Percentiles rank a stretch among this genome's conserved stretches.
These are phyloP conservation scores for Lagorchestes hirsutus DNA, from an alignment of 2,797 vertebrate species.

Conservation along the genomic window DNA sequence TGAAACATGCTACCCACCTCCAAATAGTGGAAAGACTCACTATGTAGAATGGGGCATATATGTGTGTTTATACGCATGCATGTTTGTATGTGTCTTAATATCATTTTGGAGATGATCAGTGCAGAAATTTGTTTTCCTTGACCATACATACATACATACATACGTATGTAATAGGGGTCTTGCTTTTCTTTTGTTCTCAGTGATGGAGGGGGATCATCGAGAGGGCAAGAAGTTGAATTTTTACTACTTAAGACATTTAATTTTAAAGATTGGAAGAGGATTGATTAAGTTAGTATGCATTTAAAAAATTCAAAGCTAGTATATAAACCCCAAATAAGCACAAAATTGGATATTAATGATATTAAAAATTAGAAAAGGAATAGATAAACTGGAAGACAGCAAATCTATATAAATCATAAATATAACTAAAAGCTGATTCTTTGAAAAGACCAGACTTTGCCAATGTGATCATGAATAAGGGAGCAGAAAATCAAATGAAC, in stretches of 20 bases:
- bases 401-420: neutral
- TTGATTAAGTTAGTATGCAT: neutral
- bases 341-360: neutral
- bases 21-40: neutral
- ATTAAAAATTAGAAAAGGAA: neutral
- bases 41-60: neutral
- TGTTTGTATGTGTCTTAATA: neutral
- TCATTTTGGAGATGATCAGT: neutral
- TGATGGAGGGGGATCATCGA: neutral
- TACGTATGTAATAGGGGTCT: neutral
- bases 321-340: neutral
- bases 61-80: too few relatives aligned
- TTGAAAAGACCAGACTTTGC: neutral
- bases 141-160: too few relatives aligned
- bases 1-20: neutral
- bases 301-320: neutral
- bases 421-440: neutral
- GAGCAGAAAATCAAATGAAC: neutral
- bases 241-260: neutral
- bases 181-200: neutral
- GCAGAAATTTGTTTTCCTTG: neutral
- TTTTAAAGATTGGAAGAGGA: neutral
- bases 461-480: neutral
- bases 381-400: neutral
- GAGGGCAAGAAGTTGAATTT: neutral